Base-by-base conservation (phyloP, 2,113 vertebrate species). In the Apeltes quadracus region DNA sequence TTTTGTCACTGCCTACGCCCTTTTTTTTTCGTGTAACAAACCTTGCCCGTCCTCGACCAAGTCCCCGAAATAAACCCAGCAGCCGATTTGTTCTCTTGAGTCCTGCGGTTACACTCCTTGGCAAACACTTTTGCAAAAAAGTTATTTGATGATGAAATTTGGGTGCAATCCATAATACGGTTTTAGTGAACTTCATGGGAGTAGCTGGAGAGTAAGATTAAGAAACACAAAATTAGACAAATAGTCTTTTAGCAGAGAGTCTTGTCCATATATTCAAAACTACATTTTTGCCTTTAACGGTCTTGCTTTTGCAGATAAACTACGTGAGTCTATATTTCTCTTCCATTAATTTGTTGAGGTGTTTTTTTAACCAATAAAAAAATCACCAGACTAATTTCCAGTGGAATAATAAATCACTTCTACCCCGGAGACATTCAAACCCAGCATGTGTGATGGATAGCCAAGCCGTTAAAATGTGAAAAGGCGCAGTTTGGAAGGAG, bases 391-490 rank as follows among this genome's bases (percentile, higher is more conserved):
- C 81, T 80, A 68, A 89, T 90, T 90, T 90, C 46, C 79, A 79
- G 54, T 43, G 32, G 61, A 61, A 87, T 83, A 85, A 91, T 87
- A 88, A 87, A 91, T 90, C 87, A 87, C 69, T 73, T 67, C 58
- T 75, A 72, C 78, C 84, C 82, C 69, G 70, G 61, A 83, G 88
- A 89, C 76, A 83, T 76, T 84, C 81, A 87, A 74, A 82, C 76
- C 83, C 36, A 2, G 72, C 79, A 62, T 72, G 75, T 43, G 62
- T 92, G 89, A 91, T 89, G 83, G 90, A 91, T 92, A 70, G 84
- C 59, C 56, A 22, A 20, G 81, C 81, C 72, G 85, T 88, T 82
- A 77, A 87, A 89, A 86, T 87, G 72, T 88, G 84, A 89, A 87
- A 87, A 81, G 20, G 55, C 68, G 79, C 61, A 73, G 66, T 86